These are phyloP conservation scores for Saxicola maurus DNA, from an alignment of 2,797 vertebrate species.

Conservation along the genomic window DNA sequence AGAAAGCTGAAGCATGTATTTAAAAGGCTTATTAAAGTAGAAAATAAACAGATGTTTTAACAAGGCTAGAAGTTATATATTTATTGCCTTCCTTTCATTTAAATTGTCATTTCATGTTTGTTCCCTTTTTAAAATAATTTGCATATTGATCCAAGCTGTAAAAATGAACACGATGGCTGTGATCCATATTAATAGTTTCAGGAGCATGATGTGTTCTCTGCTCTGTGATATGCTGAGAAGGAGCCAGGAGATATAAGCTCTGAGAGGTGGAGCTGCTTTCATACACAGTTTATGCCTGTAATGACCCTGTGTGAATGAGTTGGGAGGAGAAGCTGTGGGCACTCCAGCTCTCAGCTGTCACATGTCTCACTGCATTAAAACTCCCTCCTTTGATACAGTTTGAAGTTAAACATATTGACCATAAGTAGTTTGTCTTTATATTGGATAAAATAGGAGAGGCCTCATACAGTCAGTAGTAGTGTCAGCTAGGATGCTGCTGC, in stretches of 20 bases:
- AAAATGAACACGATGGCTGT: background rate
- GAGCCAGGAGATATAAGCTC: background rate
- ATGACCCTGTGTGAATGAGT: background rate
- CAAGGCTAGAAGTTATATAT: background rate
- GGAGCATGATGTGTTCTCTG: background rate
- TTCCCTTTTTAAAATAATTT: background rate
- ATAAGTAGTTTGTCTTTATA: background rate
- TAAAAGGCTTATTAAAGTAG: background rate
- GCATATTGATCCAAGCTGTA: background rate
- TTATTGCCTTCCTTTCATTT: background rate
- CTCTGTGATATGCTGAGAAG: background rate
- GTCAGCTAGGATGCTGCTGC: background rate
- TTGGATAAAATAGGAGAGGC: background rate
- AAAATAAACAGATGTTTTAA: background rate
- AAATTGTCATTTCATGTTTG: background rate
- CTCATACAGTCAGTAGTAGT: background rate
- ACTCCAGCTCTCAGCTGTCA: background rate
- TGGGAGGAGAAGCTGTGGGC: background rate
- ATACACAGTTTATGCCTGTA: background rate
- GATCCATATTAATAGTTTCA: background rate
- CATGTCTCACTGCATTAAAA: background rate
- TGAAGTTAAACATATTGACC: background rate
- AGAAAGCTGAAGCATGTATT: background rate
- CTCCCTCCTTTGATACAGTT: background rate
- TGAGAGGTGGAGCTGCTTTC: background rate